Percentiles rank a stretch among this genome's conserved stretches.
Evolutionary conservation across 30 jellyfish, hydroid and myxozoan genomes (phyloP).

Genomic region (Cassiopea xamachana): DNA sequence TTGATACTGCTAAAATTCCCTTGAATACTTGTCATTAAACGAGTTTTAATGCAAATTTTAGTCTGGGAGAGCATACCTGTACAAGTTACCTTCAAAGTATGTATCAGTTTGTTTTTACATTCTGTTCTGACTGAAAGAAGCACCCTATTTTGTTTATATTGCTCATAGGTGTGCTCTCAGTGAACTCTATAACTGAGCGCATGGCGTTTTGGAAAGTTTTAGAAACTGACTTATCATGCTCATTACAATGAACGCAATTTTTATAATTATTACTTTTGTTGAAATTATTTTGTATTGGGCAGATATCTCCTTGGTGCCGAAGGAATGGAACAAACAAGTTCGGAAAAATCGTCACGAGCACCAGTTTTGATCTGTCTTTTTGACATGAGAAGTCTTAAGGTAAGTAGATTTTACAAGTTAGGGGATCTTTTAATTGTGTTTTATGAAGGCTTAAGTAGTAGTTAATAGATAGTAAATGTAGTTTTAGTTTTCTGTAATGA

Average conservation of each 20-base stretch:
- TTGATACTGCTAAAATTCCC: no score
- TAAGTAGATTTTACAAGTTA: neutral
- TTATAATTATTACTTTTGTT: no score
- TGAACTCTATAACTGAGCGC: no score
- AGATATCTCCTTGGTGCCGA: slow-evolving; percentile 96
- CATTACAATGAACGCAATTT: no score
- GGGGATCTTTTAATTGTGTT: neutral
- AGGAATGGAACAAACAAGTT: slow-evolving; percentile 60
- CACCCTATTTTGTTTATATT: neutral
- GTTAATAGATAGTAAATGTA: neutral
- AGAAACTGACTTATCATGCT: no score
- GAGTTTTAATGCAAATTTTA: slow-evolving; percentile 2
- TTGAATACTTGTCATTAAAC: neutral
- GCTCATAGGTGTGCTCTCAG: no score
- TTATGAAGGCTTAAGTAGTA: neutral
- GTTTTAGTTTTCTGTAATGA: neutral
- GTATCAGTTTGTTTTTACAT: neutral
- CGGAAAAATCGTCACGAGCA: slow-evolving; percentile 72
- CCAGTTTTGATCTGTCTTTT: slow-evolving; percentile 84
- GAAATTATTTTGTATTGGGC: neutral
- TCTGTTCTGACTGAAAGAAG: neutral
- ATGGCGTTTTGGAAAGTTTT: no score
- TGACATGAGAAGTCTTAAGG: slow-evolving; percentile 51
- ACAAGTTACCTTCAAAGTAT: slow-evolving; percentile 94
- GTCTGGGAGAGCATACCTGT: slow-evolving; percentile 92